phyloP scores from a whole-genome alignment of 2,113 vertebrate species.

The Ceratotherium simum region DNA sequence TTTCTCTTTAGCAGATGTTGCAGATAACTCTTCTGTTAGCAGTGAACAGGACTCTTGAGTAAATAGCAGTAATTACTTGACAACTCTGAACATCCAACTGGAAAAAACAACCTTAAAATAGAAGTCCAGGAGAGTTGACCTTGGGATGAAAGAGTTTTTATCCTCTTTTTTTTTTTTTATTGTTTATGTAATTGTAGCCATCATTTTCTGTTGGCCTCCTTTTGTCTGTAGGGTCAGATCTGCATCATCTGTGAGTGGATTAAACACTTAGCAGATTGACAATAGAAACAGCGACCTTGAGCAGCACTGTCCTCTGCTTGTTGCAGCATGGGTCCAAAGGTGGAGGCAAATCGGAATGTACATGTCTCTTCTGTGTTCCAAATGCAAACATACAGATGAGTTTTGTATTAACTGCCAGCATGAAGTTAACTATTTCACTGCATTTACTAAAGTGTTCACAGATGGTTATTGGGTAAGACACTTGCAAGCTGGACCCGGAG shows the following conservation, averaged over 20 bases:
- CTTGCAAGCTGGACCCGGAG: neutral
- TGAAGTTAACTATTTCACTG: neutral
- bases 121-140: neutral
- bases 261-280: slow-evolving; percentile 65
- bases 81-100: neutral
- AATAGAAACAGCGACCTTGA: neutral
- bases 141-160: neutral
- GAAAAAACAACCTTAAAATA: slow-evolving; percentile 45
- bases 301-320: neutral
- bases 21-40: slow-evolving; percentile 8
- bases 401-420: neutral
- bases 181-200: neutral
- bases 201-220: neutral
- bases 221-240: slow-evolving; percentile 12
- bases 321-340: neutral
- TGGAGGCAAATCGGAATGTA: neutral
- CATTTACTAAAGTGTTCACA: neutral
- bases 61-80: slow-evolving; percentile 34
- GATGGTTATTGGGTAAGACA: neutral
- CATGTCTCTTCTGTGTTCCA: slow-evolving; percentile 1
- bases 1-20: neutral
- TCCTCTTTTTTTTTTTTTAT: neutral
- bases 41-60: neutral
- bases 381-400: neutral
- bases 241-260: slow-evolving; percentile 18